Conservation (phyloP, 2,888 invertebrate genomes). For the Cylindroiulus punctatus region DNA sequence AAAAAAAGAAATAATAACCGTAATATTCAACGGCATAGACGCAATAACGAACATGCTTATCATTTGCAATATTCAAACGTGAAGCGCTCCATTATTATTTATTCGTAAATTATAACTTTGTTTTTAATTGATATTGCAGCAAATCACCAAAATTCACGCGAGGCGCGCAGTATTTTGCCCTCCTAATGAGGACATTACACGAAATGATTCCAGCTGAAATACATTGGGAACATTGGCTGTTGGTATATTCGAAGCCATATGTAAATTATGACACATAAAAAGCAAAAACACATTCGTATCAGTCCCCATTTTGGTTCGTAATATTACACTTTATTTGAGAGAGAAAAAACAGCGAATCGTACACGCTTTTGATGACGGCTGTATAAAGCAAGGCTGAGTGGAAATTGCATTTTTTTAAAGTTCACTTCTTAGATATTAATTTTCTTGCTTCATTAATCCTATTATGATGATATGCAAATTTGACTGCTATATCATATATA, state of each 20-base stretch:
- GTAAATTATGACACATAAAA: slow-evolving; percentile 14
- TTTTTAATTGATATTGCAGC: slow-evolving; percentile 39
- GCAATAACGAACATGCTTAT: slow-evolving; percentile 27
- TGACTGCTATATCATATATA: slow-evolving; percentile 34
- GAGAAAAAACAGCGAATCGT: background rate
- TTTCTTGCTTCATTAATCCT: slow-evolving; percentile 40
- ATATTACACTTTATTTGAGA: background rate
- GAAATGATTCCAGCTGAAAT: slow-evolving; percentile 1
- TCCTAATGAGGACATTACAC: slow-evolving; percentile 34
- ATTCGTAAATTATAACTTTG: slow-evolving; percentile 47
- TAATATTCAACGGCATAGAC: background rate
- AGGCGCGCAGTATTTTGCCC: background rate
- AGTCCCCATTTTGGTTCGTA: background rate
- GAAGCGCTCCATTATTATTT: slow-evolving; percentile 41
- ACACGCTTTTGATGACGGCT: background rate
- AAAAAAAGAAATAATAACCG: background rate
- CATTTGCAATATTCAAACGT: slow-evolving; percentile 30
- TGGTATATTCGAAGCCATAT: slow-evolving; percentile 32
- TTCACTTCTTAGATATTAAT: slow-evolving; percentile 41
- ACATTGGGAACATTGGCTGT: background rate
- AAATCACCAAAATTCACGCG: slow-evolving; percentile 32
- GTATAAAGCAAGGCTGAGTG: background rate
- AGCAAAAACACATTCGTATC: background rate
- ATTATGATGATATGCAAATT: slow-evolving; percentile 36
- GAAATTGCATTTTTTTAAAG: background rate